These are phyloP conservation scores for Tangara arthus DNA, from an alignment of 2,797 vertebrate species.

Conservation along the genomic window DNA sequence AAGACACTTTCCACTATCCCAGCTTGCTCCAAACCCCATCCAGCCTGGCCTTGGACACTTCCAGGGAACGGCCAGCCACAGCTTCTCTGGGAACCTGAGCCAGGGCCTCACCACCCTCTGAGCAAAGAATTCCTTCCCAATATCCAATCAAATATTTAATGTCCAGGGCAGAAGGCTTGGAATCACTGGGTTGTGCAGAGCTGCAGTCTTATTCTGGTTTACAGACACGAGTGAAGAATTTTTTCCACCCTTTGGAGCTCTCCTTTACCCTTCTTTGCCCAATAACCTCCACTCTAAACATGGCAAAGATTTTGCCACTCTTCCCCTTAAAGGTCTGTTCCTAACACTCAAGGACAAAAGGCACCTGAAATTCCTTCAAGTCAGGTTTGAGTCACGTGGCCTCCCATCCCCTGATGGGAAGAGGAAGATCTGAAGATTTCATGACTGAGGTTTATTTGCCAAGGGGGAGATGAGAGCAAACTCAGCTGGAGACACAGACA, in stretches of 20 bases:
- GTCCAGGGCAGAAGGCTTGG: neutral
- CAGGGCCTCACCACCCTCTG: neutral
- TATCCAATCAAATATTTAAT: neutral
- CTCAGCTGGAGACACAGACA: neutral
- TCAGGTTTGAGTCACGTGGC: fast-evolving
- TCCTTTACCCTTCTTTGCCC: neutral
- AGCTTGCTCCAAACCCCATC: fast-evolving
- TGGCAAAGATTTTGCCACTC: neutral
- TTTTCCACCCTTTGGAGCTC: neutral
- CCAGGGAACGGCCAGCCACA: neutral
- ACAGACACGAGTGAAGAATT: neutral
- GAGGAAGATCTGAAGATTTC: neutral
- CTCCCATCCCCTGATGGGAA: neutral
- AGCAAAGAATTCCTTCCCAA: neutral
- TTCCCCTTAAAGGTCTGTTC: neutral
- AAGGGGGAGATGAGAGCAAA: neutral
- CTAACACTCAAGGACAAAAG: neutral
- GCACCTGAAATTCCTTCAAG: neutral
- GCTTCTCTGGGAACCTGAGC: neutral
- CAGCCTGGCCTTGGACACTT: neutral
- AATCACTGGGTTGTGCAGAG: neutral
- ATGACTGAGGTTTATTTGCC: neutral
- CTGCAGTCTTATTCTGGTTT: neutral
- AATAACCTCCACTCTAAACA: neutral
- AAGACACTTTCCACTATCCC: neutral